These are phyloP conservation scores for Schizopygopsis malacanthus DNA, from an alignment of 2,797 vertebrate species.

Conservation along the genomic window DNA sequence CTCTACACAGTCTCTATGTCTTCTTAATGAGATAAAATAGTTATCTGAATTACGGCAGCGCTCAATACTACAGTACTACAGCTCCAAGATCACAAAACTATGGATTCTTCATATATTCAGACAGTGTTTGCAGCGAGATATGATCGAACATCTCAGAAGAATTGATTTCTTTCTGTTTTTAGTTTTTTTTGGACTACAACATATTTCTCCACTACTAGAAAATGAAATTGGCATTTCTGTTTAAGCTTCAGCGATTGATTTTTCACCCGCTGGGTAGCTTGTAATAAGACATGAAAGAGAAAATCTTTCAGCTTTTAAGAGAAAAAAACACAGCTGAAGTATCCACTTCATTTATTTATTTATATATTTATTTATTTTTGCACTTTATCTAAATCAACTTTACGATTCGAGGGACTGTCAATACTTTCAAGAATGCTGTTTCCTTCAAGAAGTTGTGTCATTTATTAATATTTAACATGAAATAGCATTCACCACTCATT, in stretches of 20 bases:
- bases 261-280: conserved; percentile 74
- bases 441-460: conserved; percentile 12
- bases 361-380: conserved; percentile 41
- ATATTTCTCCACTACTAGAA: conserved; percentile 59
- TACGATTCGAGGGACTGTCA: conserved; percentile 68
- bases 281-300: conserved; percentile 81
- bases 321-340: conserved; percentile 68
- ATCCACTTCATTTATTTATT: conserved; percentile 68
- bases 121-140: conserved; percentile 26
- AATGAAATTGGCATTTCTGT: conserved; percentile 71
- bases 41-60: too few species aligned
- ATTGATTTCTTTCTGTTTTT: conserved; percentile 50
- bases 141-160: conserved; percentile 7
- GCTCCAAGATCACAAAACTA: conserved; percentile 4
- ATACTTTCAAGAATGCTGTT: conserved; percentile 67
- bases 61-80: neutral
- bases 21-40: neutral
- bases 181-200: conserved; percentile 30
- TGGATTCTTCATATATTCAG: conserved; percentile 23
- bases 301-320: conserved; percentile 73
- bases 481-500: neutral
- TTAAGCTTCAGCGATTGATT: conserved; percentile 78
- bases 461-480: neutral
- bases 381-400: conserved; percentile 65
- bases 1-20: neutral